Conservation (phyloP, 1,140 invertebrate genomes). For the Phenacoccus solenopsis region DNA sequence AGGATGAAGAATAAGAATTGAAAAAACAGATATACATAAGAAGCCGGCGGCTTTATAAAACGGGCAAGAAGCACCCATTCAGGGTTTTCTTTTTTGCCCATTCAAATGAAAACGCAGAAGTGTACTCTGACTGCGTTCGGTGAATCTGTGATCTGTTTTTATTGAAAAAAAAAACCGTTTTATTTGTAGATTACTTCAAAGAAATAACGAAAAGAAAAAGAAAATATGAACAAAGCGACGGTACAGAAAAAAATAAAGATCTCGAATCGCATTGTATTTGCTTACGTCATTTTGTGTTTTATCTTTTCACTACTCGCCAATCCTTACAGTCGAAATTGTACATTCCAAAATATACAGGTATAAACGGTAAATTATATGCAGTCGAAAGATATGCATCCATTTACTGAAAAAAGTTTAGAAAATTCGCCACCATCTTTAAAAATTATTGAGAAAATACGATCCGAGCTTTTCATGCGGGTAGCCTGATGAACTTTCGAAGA, state of each 20-base stretch:
- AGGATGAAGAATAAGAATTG: neutral
- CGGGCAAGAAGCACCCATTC: neutral
- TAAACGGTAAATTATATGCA: too few relatives aligned
- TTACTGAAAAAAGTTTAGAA: too few relatives aligned
- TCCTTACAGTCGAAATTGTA: too few relatives aligned
- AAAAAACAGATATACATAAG: slow-evolving; percentile 3
- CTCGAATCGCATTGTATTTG: neutral
- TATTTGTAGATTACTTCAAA: slow-evolving; percentile 3
- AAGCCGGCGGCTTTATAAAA: neutral
- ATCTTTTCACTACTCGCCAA: neutral
- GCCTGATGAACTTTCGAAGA: too few relatives aligned
- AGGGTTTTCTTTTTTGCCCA: neutral
- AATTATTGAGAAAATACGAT: too few relatives aligned
- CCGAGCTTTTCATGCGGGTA: too few relatives aligned
- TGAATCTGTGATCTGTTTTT: neutral
- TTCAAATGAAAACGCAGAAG: neutral
- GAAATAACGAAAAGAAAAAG: neutral
- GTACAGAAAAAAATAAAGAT: neutral
- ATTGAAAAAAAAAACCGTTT: slow-evolving; percentile 3
- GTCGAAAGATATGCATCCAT: too few relatives aligned
- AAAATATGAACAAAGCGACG: slow-evolving; percentile 1
- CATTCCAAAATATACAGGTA: too few relatives aligned
- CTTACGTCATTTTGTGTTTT: neutral
- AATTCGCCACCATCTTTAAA: too few relatives aligned
- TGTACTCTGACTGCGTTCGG: neutral